Conservation (phyloP, 2,797 vertebrate genomes). For the Momotus momota region DNA sequence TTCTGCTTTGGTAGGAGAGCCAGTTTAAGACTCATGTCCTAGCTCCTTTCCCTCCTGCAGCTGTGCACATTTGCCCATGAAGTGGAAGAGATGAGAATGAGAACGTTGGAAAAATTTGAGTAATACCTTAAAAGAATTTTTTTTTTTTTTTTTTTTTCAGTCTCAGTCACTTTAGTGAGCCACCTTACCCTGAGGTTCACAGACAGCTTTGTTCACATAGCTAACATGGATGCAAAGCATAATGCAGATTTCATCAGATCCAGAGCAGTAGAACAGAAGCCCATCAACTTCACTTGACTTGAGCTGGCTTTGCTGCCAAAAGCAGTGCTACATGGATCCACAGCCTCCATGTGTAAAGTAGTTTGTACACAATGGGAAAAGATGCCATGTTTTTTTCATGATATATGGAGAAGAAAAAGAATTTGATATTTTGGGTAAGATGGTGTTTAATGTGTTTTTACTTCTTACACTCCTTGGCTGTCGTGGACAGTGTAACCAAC, state of each 20-base stretch:
- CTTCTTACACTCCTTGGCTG: not conserved
- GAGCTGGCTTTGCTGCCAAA: not conserved
- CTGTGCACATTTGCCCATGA: not conserved
- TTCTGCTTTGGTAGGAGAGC: not conserved
- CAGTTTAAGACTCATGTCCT: not conserved
- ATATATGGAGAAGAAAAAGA: not conserved
- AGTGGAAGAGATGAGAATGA: not conserved
- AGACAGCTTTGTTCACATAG: not conserved
- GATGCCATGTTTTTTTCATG: fast-evolving
- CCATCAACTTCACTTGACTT: not conserved
- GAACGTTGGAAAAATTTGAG: not conserved
- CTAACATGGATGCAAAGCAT: not conserved
- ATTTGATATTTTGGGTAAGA: not conserved
- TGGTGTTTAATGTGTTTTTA: not conserved
- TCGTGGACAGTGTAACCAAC: not conserved
- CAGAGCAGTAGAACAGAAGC: not conserved
- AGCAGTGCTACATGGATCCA: not conserved
- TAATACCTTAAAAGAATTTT: not conserved
- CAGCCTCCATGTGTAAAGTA: not conserved
- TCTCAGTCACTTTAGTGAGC: not conserved
- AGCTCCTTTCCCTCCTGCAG: not conserved
- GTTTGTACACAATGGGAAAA: not conserved
- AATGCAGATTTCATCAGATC: not conserved
- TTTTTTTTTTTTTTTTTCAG: not conserved
- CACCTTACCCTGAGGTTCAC: not conserved